Conservation (phyloP, 2,888 invertebrate species). For the Mellilla xanthometata region DNA sequence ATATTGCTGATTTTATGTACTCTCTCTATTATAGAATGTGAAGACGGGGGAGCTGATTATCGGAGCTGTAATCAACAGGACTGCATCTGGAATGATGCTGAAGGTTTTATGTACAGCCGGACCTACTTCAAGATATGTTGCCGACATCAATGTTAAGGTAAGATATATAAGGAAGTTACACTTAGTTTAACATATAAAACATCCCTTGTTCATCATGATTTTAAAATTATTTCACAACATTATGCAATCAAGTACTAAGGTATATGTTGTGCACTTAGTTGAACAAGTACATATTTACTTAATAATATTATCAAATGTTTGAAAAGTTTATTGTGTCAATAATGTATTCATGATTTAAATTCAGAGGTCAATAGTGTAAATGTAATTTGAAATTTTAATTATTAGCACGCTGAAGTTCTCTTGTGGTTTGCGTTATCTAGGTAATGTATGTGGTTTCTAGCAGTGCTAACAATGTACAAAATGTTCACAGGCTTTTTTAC, state of each 20-base stretch:
- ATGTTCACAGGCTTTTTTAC: constrained; percentile 83
- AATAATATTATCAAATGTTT: no score
- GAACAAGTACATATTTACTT: no score
- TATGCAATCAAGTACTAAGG: no score
- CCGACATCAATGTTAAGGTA: constrained; percentile 94
- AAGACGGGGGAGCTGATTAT: constrained; percentile 91
- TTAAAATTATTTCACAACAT: no score
- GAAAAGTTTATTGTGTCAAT: no score
- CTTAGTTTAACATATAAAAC: not conserved
- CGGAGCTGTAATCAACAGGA: constrained; percentile 89
- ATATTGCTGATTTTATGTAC: not conserved
- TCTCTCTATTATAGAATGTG: constrained; percentile 75
- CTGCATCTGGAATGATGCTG: constrained; percentile 88
- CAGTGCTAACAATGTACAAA: not conserved
- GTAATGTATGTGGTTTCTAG: no score
- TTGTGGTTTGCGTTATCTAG: no score
- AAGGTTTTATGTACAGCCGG: constrained; percentile 93
- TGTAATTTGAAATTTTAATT: constrained; percentile 15
- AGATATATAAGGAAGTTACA: constrained; percentile 8
- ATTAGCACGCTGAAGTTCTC: not conserved
- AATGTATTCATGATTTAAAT: constrained; percentile 6
- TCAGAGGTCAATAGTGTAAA: constrained; percentile 13
- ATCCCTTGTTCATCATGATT: no score
- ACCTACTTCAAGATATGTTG: constrained; percentile 89
- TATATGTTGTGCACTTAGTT: no score